These are phyloP conservation scores for Calameuta idolon DNA, from an alignment of 2,888 invertebrate species.

Conservation along the genomic window DNA sequence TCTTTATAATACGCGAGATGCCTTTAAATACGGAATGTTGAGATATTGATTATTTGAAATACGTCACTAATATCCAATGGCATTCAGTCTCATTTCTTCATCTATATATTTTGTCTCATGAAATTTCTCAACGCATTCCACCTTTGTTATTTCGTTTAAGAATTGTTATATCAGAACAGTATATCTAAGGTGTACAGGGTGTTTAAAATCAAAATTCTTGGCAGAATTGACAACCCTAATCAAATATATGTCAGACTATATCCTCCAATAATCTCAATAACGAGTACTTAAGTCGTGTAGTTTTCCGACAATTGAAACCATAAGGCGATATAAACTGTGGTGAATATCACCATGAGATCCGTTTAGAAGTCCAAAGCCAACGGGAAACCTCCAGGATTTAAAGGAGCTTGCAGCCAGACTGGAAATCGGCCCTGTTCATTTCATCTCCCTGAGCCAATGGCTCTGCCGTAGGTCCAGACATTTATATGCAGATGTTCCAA, in stretches of 20 bases:
- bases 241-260: background rate
- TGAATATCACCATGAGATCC: background rate
- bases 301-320: background rate
- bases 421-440: background rate
- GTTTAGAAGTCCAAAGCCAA: background rate
- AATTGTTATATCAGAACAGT: background rate
- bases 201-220: background rate
- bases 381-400: background rate
- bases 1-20: conserved; percentile 46
- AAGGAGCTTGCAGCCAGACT: background rate
- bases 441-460: conserved; percentile 3
- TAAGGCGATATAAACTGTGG: background rate
- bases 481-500: conserved; percentile 20
- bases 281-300: background rate
- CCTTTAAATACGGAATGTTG: conserved; percentile 47
- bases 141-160: no score
- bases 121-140: no score
- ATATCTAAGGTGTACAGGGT: background rate
- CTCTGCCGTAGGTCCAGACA: conserved; percentile 14
- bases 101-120: no score
- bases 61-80: conserved; percentile 42
- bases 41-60: conserved; percentile 52
- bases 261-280: background rate
- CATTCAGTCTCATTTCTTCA: background rate
- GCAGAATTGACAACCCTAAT: background rate